A percentile compares a stretch with the other conserved stretches of the same genome.
Conservation (phyloP, 2,113 vertebrate species). For the Sorex fumeus region DNA sequence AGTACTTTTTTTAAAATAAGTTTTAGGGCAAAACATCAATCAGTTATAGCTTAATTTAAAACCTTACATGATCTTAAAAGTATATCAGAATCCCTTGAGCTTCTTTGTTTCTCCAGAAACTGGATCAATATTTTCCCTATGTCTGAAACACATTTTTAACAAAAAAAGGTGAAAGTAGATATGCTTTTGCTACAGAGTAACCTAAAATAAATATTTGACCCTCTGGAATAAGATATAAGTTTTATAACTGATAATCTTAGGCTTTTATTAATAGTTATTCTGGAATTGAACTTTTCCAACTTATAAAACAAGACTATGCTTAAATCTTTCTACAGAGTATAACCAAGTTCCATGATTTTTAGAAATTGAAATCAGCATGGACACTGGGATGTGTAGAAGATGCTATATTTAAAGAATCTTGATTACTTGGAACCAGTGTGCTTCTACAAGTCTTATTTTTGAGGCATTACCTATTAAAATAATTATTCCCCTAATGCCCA, state of each 20-base stretch:
- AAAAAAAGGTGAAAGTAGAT: background rate
- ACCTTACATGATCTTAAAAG: background rate
- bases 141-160: background rate
- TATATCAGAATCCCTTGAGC: background rate
- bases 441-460: background rate
- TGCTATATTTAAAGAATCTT: background rate
- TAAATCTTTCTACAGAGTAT: background rate
- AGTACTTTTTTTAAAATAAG: conserved; percentile 6
- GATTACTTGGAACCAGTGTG: background rate
- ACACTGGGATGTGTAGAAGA: background rate
- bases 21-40: conserved; percentile 10
- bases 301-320: background rate
- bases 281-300: background rate
- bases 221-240: conserved; percentile 15
- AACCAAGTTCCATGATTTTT: background rate
- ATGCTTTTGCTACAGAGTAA: background rate
- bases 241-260: background rate
- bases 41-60: conserved; percentile 1
- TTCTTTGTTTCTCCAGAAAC: conserved; percentile 42
- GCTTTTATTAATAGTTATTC: background rate
- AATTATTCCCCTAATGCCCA: background rate
- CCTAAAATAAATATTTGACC: conserved; percentile 37
- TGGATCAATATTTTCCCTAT: conserved; percentile 51
- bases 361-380: background rate
- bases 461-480: no score